Evolutionary conservation across 2,888 invertebrate genomes (phyloP).

Genomic region (Chesias legatella): DNA sequence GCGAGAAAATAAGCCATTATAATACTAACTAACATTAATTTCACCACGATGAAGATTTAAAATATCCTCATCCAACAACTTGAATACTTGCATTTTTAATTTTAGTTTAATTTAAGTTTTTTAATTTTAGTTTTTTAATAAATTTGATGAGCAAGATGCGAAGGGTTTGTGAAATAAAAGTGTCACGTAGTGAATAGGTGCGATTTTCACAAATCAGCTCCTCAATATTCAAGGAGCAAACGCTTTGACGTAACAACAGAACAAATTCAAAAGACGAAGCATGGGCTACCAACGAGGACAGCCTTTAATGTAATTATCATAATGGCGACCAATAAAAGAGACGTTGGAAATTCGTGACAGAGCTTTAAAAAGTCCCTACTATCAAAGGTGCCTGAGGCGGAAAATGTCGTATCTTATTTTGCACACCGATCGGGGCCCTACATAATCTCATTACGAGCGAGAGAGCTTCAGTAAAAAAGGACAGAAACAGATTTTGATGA

Average conservation of each 20-base stretch:
- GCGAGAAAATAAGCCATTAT: too few relatives aligned
- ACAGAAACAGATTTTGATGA: constrained; percentile 75
- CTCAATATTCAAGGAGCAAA: constrained; percentile 74
- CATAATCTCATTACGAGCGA: constrained; percentile 76
- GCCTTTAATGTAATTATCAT: constrained; percentile 78
- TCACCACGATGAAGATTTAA: too few relatives aligned
- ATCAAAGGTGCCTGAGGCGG: constrained; percentile 74
- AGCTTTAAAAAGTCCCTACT: constrained; percentile 72
- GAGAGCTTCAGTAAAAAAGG: constrained; percentile 71
- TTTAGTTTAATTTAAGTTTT: too few relatives aligned
- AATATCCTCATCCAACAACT: constrained; percentile 30
- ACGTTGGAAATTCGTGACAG: constrained; percentile 74
- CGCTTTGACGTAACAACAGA: constrained; percentile 72
- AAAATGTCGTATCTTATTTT: constrained; percentile 79
- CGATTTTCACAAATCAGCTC: constrained; percentile 74
- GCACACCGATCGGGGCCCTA: constrained; percentile 52
- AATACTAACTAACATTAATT: too few relatives aligned
- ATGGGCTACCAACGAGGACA: constrained; percentile 59
- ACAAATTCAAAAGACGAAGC: constrained; percentile 77
- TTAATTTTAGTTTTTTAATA: too few relatives aligned
- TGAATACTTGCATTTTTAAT: constrained; percentile 50
- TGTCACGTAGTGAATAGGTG: constrained; percentile 75
- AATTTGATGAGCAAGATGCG: constrained; percentile 39
- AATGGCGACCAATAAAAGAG: constrained; percentile 78
- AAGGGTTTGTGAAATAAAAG: constrained; percentile 47